These are phyloP conservation scores for Coelopa pilipes DNA, from an alignment of 2,888 invertebrate genomes.

Conservation along the genomic window DNA sequence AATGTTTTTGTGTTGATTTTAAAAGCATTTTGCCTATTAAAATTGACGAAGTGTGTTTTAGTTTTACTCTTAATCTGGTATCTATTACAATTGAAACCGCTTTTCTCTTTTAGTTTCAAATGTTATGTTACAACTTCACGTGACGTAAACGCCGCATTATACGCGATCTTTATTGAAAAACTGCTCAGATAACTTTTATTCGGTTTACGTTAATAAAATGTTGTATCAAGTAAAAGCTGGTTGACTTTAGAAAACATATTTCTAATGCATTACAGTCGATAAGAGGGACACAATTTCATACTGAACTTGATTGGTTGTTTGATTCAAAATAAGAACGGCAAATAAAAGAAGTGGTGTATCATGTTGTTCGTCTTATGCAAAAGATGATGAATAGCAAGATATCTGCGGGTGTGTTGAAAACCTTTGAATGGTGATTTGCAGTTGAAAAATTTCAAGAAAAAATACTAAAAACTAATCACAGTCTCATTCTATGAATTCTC, in stretches of 20 bases:
- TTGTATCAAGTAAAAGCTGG: background rate
- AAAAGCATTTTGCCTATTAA: slow-evolving; percentile 45
- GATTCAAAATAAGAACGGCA: slow-evolving; percentile 55
- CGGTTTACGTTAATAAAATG: slow-evolving; percentile 2
- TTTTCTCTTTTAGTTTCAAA: slow-evolving; percentile 13
- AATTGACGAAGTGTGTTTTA: slow-evolving; percentile 65
- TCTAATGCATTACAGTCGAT: background rate
- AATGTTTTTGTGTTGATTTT: background rate
- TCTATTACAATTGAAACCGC: background rate
- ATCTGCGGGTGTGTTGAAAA: background rate
- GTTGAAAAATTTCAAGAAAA: too few relatives aligned
- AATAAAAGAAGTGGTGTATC: slow-evolving; percentile 53
- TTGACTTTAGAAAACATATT: background rate
- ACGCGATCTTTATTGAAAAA: slow-evolving; percentile 38
- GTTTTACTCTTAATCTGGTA: background rate
- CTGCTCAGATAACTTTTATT: slow-evolving; percentile 1
- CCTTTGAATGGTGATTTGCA: background rate
- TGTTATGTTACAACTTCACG: slow-evolving; percentile 38
- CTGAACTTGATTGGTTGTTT: slow-evolving; percentile 15
- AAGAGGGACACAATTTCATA: background rate
- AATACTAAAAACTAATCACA: too few relatives aligned
- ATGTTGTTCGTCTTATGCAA: background rate
- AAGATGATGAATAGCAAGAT: too few relatives aligned
- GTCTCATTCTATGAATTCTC: background rate
- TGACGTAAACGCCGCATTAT: slow-evolving; percentile 52